Base-by-base conservation (phyloP, 2,113 vertebrate genomes). In the Amblyopsis rosae region DNA sequence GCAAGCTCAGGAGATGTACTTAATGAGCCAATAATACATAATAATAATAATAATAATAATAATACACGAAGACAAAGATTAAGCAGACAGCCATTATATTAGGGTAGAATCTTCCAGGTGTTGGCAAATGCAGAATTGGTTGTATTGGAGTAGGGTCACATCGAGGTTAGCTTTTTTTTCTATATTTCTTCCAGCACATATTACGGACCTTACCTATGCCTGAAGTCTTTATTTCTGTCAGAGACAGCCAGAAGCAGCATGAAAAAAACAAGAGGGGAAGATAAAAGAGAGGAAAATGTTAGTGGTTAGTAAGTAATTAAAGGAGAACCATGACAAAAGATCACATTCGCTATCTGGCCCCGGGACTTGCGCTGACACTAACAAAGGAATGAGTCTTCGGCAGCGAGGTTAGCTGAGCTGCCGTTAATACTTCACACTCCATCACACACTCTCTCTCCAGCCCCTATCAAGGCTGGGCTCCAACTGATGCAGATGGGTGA, bases 201-300 rank as follows among this genome's bases (percentile, higher is more conserved):
- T 45, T 32, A 12, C 45, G 35, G 49, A 49, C 62, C 97, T 99
- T 99, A 99, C 98, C 98, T 99, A 95, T 99, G 97, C 93, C 96
- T 96, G 96, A 96, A 98, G 95, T 99, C 98, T 97, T 99, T 99
- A 96, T 99, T 98, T 97, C 98, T 99, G 95, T 95, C 91, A 94
- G 90, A 91, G 93, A 92, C 90, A 81, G 89, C 90, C 90, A 93
- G 93, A 91, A 88, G 93, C 92, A 94, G 89, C 80, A 82, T 72
- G 73, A 69, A 80, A 72, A 62, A 17, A 56, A 19, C 16, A 51
- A 56, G 12, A 58, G 26, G 26, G 32, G 77, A 48, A 79, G 45
- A 70, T 72, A 55, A 82, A 73, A 87, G 59, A 72, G 69, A 61
- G 72, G 65, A 68, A 77, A 79, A 78, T 47, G 75, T 89, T 87